These are phyloP conservation scores for Hypocryptadius cinnamomeus DNA, from an alignment of 2,113 vertebrate genomes.

Conservation along the genomic window DNA sequence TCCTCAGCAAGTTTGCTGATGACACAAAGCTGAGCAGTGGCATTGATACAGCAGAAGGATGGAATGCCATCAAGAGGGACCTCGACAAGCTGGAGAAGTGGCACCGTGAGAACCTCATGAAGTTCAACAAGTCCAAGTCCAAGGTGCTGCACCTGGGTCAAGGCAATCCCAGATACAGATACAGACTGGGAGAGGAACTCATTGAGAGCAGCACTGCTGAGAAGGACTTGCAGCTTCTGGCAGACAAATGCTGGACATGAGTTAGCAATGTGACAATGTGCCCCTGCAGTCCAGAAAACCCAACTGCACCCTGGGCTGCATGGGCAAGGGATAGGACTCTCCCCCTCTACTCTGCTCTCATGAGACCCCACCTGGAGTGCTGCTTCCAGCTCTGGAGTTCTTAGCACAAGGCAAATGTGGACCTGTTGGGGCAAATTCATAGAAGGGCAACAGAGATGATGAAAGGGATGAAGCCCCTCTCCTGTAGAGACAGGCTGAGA, in stretches of 20 bases:
- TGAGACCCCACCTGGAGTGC: background rate
- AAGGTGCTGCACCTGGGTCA: background rate
- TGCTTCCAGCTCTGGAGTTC: background rate
- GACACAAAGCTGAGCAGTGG: background rate
- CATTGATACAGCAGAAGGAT: background rate
- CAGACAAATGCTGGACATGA: background rate
- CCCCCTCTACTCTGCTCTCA: background rate
- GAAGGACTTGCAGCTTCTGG: background rate
- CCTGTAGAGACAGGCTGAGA: background rate
- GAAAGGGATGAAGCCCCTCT: background rate
- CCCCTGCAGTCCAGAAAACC: background rate
- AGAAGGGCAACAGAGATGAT: background rate
- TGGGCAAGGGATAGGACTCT: background rate
- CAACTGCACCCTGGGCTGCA: background rate
- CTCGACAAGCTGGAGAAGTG: background rate
- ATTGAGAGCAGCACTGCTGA: background rate
- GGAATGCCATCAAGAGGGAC: background rate
- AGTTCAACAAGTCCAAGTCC: background rate
- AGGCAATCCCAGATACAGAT: background rate
- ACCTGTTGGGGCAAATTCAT: background rate
- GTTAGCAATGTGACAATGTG: background rate
- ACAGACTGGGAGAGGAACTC: background rate
- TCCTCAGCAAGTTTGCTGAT: background rate
- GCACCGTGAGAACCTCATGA: background rate
- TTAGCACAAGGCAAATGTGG: background rate